Percentiles rank a stretch among this genome's conserved stretches.
Evolutionary conservation across 2,888 invertebrate genomes (phyloP).

Genomic region (Muschampia plurimacula): DNA sequence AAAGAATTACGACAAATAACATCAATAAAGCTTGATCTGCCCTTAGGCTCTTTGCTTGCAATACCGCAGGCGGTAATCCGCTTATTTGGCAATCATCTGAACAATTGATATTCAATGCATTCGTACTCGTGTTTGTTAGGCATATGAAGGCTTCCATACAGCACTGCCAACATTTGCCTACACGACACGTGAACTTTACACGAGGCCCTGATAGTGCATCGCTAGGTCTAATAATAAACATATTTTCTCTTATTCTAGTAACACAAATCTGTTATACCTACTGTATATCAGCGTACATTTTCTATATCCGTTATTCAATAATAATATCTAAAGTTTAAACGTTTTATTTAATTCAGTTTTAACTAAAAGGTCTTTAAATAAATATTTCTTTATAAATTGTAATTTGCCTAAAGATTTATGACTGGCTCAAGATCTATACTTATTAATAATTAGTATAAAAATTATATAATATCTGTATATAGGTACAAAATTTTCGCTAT

Average conservation of each 20-base stretch:
- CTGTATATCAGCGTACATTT: too few relatives aligned
- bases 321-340: too few relatives aligned
- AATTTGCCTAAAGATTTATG: too few relatives aligned
- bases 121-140: not conserved
- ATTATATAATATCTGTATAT: too few relatives aligned
- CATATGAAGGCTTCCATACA: not conserved
- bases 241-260: not conserved
- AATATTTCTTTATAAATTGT: too few relatives aligned
- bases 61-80: not conserved
- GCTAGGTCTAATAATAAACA: not conserved
- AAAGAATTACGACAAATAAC: not conserved
- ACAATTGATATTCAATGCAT: not conserved
- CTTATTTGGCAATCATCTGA: conserved; percentile 8
- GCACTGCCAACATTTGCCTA: not conserved
- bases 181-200: not conserved
- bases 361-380: too few relatives aligned
- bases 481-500: too few relatives aligned
- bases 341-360: too few relatives aligned
- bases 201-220: not conserved
- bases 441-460: too few relatives aligned
- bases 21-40: not conserved
- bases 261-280: too few relatives aligned
- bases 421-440: too few relatives aligned
- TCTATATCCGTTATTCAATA: too few relatives aligned
- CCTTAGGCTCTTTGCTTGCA: not conserved